Evolutionary conservation across 2,888 invertebrate species (phyloP).

Genomic region (Plemyria rubiginata): DNA sequence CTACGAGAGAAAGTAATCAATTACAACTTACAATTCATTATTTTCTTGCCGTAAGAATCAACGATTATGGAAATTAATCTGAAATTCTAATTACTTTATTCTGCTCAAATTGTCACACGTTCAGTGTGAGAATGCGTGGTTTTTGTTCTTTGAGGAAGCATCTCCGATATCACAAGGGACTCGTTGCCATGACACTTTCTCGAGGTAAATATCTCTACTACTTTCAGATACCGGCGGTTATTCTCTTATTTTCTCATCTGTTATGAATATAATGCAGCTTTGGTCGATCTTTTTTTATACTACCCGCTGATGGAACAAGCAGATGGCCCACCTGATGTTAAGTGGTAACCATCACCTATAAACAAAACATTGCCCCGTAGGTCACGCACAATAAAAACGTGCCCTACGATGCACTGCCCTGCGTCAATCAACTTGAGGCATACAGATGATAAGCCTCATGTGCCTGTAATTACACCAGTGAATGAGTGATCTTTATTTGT

Average conservation of each 20-base stretch:
- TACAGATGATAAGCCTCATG: too few relatives aligned
- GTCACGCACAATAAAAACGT: too few relatives aligned
- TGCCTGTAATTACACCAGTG: too few relatives aligned
- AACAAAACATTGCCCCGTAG: too few relatives aligned
- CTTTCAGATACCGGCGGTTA: too few relatives aligned
- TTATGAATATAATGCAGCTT: conserved; percentile 37
- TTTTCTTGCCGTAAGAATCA: conserved; percentile 9
- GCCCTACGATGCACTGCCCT: too few relatives aligned
- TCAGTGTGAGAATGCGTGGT: conserved; percentile 38
- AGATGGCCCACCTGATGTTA: too few relatives aligned
- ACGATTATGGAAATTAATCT: conserved; percentile 29
- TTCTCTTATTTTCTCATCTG: conserved; percentile 58
- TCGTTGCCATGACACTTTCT: conserved; percentile 61
- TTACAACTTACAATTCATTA: background rate
- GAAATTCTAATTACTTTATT: conserved; percentile 35
- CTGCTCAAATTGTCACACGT: conserved; percentile 48
- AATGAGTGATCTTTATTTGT: background rate
- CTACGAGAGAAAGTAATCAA: background rate
- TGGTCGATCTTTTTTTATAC: too few relatives aligned
- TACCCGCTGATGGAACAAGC: too few relatives aligned
- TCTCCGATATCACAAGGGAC: conserved; percentile 49
- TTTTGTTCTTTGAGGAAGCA: conserved; percentile 34
- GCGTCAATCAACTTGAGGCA: too few relatives aligned
- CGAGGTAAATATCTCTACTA: too few relatives aligned
- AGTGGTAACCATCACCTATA: too few relatives aligned